These are phyloP conservation scores for Aplidium turbinatum DNA, from an alignment of 23 tunicate genomes.

Conservation along the genomic window DNA sequence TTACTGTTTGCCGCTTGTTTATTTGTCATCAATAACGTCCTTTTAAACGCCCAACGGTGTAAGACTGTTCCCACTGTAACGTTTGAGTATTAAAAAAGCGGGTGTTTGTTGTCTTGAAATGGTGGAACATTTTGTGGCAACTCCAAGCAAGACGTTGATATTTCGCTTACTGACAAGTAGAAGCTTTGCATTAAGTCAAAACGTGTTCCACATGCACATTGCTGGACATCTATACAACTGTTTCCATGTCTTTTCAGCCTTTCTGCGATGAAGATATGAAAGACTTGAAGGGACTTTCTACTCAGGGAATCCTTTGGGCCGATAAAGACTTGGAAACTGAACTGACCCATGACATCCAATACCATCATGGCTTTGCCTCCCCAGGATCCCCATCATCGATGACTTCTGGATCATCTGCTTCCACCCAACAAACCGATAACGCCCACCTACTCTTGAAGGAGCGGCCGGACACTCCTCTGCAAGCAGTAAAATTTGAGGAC, in stretches of 20 bases:
- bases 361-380: constrained; percentile 47
- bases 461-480: constrained; percentile 88
- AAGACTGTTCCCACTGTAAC: no score
- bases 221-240: no score
- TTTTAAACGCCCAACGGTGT: no score
- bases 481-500: constrained; percentile 92
- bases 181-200: no score
- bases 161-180: no score
- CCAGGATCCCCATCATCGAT: constrained; percentile 69
- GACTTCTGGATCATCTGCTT: constrained; percentile 52
- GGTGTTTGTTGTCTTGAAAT: neutral
- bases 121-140: no score
- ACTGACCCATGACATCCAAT: constrained; percentile 38
- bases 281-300: constrained; percentile 44
- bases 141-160: no score
- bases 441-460: constrained; percentile 83
- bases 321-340: constrained; percentile 33
- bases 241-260: constrained; percentile 52
- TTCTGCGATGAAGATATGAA: constrained; percentile 88
- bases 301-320: constrained; percentile 16
- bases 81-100: no score
- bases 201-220: no score
- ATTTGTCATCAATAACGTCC: no score
- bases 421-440: constrained; percentile 40
- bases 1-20: no score